These are phyloP conservation scores for Colaptes auratus DNA, from an alignment of 2,113 vertebrate genomes.

Conservation along the genomic window DNA sequence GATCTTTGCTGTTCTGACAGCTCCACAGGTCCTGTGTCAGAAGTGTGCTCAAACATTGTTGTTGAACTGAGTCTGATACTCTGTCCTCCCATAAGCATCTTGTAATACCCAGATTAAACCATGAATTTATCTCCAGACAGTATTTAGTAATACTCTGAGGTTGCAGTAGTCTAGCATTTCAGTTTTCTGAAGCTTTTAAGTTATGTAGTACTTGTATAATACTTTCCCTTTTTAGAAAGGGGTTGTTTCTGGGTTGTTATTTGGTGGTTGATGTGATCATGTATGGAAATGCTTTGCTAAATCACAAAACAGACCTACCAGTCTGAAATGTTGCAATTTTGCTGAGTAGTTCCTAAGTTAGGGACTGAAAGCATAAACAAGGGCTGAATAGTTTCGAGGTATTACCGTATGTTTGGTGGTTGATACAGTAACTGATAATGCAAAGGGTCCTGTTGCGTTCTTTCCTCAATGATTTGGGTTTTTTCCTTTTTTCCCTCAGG, in stretches of 20 bases:
- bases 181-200: background rate
- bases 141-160: background rate
- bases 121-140: background rate
- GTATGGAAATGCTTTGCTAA: background rate
- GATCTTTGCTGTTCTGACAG: background rate
- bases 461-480: fast-evolving
- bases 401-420: background rate
- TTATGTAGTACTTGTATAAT: background rate
- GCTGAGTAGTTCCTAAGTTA: background rate
- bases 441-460: background rate
- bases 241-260: background rate
- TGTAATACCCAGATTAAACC: background rate
- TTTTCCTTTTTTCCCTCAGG: background rate
- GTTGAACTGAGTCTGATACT: background rate
- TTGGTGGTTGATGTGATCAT: background rate
- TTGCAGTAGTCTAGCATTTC: background rate
- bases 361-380: background rate
- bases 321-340: background rate
- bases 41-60: background rate
- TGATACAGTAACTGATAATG: background rate
- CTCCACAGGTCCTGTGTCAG: background rate
- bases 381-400: background rate
- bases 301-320: background rate
- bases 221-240: background rate
- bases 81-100: background rate